A percentile compares a stretch with the other conserved stretches of the same genome.
Evolutionary conservation across 2,888 invertebrate genomes (phyloP).

Genomic region (Pristionchus fissidentatus): DNA sequence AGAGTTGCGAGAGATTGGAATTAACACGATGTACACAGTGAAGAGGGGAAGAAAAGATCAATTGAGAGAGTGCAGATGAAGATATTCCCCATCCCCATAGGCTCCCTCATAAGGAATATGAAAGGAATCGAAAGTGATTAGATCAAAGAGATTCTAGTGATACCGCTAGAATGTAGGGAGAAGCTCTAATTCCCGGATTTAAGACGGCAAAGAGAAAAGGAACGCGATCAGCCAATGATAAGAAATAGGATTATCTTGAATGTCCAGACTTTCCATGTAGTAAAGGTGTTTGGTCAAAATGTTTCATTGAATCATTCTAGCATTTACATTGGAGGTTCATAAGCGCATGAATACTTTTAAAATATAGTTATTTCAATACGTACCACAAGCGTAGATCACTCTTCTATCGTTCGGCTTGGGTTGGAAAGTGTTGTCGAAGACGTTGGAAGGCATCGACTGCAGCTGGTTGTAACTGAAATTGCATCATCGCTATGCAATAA

Average conservation of each 20-base stretch:
- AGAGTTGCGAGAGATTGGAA: neutral
- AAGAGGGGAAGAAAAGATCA: neutral
- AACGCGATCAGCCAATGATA: too few relatives aligned
- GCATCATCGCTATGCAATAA: too few relatives aligned
- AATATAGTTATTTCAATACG: slow-evolving; percentile 41
- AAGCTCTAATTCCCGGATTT: too few relatives aligned
- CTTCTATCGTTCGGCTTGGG: slow-evolving; percentile 71
- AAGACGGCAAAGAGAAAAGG: too few relatives aligned
- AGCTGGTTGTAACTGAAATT: slow-evolving; percentile 73
- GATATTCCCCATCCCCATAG: too few relatives aligned
- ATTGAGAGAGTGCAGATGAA: neutral
- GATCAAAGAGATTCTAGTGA: too few relatives aligned
- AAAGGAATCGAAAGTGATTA: neutral
- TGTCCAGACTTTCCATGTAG: too few relatives aligned
- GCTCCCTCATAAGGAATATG: neutral
- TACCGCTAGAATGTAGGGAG: too few relatives aligned
- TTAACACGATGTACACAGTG: too few relatives aligned
- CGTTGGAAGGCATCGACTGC: slow-evolving; percentile 69
- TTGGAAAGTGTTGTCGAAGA: slow-evolving; percentile 70
- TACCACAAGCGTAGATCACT: slow-evolving; percentile 74
- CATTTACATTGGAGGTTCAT: slow-evolving; percentile 41
- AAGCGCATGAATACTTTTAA: neutral
- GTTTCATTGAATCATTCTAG: too few relatives aligned
- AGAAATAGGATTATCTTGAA: too few relatives aligned
- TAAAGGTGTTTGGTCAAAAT: too few relatives aligned